Evolutionary conservation across 2,113 vertebrate genomes (phyloP).

Genomic region (Lathamus discolor): DNA sequence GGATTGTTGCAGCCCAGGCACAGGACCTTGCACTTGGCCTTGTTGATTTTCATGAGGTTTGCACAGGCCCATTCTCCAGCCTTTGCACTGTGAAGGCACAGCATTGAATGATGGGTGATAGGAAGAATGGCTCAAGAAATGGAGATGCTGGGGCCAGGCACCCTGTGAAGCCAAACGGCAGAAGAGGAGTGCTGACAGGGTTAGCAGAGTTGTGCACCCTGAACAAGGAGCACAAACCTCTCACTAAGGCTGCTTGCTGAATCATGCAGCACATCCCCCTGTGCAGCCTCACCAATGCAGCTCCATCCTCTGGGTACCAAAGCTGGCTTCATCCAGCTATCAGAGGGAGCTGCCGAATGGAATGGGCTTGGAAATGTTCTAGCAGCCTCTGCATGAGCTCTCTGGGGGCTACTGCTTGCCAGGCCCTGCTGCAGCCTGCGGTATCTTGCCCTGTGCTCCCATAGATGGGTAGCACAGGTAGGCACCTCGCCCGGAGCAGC

Average conservation of each 20-base stretch:
- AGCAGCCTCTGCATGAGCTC: rapidly evolving
- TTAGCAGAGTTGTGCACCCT: rapidly evolving
- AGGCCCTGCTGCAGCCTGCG: not conserved
- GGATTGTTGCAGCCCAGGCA: not conserved
- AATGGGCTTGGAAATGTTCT: not conserved
- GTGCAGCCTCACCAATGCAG: rapidly evolving
- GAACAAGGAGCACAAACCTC: not conserved
- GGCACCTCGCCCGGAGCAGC: not conserved
- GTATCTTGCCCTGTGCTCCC: not conserved
- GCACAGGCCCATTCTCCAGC: not conserved
- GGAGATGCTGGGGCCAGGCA: not conserved
- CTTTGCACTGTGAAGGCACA: not conserved
- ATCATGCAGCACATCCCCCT: rapidly evolving
- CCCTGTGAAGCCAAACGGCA: rapidly evolving
- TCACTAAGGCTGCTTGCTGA: rapidly evolving
- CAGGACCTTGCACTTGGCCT: not conserved
- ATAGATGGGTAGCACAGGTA: not conserved
- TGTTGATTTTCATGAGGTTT: not conserved
- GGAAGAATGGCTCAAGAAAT: not conserved
- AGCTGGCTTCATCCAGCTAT: not conserved
- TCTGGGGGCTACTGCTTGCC: rapidly evolving
- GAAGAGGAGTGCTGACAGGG: not conserved
- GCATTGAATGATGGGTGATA: rapidly evolving
- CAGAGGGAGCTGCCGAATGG: not conserved
- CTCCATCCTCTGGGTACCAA: not conserved